Evolutionary conservation across 2,888 invertebrate genomes (phyloP).

Genomic region (Alitta virens): DNA sequence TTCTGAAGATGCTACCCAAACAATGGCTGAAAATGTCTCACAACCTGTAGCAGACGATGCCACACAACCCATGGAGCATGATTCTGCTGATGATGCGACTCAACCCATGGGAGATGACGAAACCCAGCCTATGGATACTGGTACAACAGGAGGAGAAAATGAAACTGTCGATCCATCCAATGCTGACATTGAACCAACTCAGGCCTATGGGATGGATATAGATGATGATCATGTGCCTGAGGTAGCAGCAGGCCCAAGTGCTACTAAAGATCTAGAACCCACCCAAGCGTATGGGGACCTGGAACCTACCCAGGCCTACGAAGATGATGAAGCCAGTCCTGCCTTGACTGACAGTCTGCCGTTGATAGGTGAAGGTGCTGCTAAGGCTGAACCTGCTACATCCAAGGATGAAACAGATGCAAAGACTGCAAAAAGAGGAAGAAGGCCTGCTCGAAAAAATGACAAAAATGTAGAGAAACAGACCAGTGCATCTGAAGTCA

Average conservation of each 20-base stretch:
- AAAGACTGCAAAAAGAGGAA: not conserved
- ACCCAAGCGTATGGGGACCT: not conserved
- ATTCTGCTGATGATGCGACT: not conserved
- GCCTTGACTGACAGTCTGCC: not conserved
- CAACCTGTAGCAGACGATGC: not conserved
- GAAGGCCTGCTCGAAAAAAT: not conserved
- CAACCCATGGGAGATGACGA: not conserved
- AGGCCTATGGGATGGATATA: not conserved
- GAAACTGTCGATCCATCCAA: not conserved
- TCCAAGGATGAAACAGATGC: not conserved
- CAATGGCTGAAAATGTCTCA: not conserved
- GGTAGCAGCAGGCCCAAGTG: not conserved
- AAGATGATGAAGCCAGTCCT: not conserved
- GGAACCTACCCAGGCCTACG: not conserved
- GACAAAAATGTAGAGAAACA: not conserved
- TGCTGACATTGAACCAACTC: not conserved
- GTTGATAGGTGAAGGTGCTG: not conserved
- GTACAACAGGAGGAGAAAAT: no score
- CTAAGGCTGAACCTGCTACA: not conserved
- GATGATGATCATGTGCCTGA: no score
- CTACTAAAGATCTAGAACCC: not conserved
- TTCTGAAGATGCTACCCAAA: conserved; percentile 4
- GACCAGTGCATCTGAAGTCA: not conserved
- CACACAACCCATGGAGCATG: conserved; percentile 2
- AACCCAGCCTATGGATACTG: not conserved